Conservation (phyloP, 2,888 invertebrate genomes). For the Microdon myrmicae region DNA sequence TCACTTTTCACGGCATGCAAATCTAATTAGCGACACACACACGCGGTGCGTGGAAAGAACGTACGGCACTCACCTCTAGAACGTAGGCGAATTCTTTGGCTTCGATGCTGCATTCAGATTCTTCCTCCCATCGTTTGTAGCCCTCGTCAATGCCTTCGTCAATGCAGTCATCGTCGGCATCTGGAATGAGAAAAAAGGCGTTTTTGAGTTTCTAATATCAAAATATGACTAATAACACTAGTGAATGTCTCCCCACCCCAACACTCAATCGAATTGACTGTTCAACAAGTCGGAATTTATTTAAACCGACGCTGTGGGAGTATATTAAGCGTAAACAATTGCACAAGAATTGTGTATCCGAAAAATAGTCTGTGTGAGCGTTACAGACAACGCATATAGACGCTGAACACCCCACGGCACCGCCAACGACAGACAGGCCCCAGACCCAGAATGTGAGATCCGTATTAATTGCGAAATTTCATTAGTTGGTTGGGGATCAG, state of each 20-base stretch:
- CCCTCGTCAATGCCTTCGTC: slow-evolving; percentile 85
- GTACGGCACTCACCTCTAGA: slow-evolving; percentile 62
- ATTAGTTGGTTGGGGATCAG: slow-evolving; percentile 44
- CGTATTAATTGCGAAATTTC: slow-evolving; percentile 50
- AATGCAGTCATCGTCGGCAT: slow-evolving; percentile 89
- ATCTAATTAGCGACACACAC: slow-evolving; percentile 8
- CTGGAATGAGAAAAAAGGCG: slow-evolving; percentile 61
- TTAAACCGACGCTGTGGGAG: too few species aligned
- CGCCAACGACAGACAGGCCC: neutral
- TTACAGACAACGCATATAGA: too few species aligned
- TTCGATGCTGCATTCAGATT: slow-evolving; percentile 64
- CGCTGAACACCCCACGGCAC: neutral
- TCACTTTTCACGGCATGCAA: slow-evolving; percentile 22
- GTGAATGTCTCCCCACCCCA: too few species aligned
- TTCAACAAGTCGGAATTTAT: too few species aligned
- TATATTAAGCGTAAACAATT: too few species aligned
- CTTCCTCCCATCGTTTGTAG: slow-evolving; percentile 71
- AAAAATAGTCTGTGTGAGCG: too few species aligned
- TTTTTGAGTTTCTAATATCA: too few species aligned
- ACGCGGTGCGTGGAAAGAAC: neutral
- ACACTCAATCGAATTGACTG: too few species aligned
- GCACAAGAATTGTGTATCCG: too few species aligned
- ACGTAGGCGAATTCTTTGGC: slow-evolving; percentile 67
- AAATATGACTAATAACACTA: too few species aligned
- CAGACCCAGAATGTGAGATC: slow-evolving; percentile 31